These are phyloP conservation scores for Chascanopsetta lugubris DNA, from an alignment of 2,113 vertebrate species.

Conservation along the genomic window DNA sequence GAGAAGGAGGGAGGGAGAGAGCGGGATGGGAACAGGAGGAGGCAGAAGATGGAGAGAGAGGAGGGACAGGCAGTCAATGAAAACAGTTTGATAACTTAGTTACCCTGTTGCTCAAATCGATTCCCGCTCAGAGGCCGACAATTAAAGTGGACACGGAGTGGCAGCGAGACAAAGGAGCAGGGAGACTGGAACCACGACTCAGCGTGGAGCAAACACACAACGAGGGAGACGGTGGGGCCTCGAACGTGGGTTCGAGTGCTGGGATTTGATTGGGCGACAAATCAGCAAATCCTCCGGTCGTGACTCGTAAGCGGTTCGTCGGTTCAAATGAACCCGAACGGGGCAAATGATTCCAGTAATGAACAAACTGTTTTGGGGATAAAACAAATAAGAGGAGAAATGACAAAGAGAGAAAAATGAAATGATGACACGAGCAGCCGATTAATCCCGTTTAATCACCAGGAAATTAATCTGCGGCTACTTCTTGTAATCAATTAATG, in stretches of 20 bases:
- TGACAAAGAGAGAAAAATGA: too few species aligned
- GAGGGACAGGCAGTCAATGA: slow-evolving; percentile 71
- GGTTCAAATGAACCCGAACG: too few species aligned
- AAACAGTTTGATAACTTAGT: slow-evolving; percentile 74
- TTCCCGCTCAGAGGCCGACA: slow-evolving; percentile 61
- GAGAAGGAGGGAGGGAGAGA: background rate
- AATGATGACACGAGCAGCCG: too few species aligned
- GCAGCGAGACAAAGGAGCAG: slow-evolving; percentile 50
- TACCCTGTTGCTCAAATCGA: slow-evolving; percentile 71
- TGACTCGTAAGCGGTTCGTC: too few species aligned
- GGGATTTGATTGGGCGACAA: too few species aligned
- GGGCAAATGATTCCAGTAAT: too few species aligned
- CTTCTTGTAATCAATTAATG: background rate
- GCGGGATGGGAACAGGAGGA: slow-evolving; percentile 26
- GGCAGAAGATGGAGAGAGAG: slow-evolving; percentile 51
- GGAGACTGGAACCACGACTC: slow-evolving; percentile 17
- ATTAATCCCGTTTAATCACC: background rate
- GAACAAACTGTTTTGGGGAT: too few species aligned
- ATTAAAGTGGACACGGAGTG: slow-evolving; percentile 64
- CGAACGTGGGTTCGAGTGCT: too few species aligned
- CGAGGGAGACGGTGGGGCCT: too few species aligned
- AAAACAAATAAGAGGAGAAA: too few species aligned
- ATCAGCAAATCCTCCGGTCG: too few species aligned
- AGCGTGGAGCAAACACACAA: slow-evolving; percentile 1
- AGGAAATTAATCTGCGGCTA: background rate